phyloP scores from a whole-genome alignment of 2,888 invertebrate genomes.

The Chamaedrilus cognettii region DNA sequence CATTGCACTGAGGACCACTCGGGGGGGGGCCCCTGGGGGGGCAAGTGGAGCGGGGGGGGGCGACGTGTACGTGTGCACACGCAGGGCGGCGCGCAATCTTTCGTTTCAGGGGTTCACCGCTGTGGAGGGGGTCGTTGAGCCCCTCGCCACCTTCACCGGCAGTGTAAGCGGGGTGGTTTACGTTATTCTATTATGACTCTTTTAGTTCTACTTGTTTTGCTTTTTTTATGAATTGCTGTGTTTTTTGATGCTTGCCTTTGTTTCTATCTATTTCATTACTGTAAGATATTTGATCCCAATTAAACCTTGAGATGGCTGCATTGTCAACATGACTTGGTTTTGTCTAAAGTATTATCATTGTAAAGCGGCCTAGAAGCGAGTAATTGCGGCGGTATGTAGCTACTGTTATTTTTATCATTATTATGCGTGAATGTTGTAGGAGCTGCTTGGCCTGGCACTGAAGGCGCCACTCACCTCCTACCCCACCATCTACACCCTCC shows the following conservation, averaged over 20 bases:
- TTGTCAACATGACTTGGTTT: too few relatives aligned
- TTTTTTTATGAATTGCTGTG: too few relatives aligned
- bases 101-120: conserved; percentile 87
- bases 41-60: too few relatives aligned
- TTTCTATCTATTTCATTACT: too few relatives aligned
- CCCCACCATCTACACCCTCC: conserved; percentile 84
- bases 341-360: too few relatives aligned
- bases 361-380: too few relatives aligned
- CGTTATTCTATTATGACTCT: background rate
- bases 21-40: conserved; percentile 59
- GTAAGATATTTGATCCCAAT: too few relatives aligned
- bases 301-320: too few relatives aligned
- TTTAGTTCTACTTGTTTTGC: too few relatives aligned
- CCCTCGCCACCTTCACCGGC: conserved; percentile 64
- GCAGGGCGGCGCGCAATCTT: conserved; percentile 92
- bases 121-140: conserved; percentile 76
- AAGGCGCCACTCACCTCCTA: conserved; percentile 84
- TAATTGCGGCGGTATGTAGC: too few relatives aligned
- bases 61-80: conserved; percentile 85
- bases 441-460: conserved; percentile 81
- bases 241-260: too few relatives aligned
- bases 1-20: conserved; percentile 75
- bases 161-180: conserved; percentile 43
- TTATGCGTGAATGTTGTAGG: conserved; percentile 60
- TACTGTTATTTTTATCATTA: too few relatives aligned